phyloP scores from a whole-genome alignment of 2,888 invertebrate species.

The Deroplatys truncata region DNA sequence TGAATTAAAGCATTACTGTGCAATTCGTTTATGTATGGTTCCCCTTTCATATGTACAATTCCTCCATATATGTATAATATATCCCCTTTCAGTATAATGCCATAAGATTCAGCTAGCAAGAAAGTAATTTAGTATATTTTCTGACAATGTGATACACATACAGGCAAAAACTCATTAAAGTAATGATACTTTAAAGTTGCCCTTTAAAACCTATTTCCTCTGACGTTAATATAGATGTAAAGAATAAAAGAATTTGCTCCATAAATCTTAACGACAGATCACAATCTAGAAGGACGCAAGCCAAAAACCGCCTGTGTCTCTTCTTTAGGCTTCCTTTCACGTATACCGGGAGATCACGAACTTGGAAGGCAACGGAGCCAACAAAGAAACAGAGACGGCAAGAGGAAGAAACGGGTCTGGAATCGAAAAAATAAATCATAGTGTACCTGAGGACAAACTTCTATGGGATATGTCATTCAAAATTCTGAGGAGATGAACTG shows the following conservation, averaged over 20 bases:
- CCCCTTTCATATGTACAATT: too few relatives aligned
- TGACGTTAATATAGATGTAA: not conserved
- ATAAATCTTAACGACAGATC: not conserved
- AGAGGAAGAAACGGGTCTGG: not conserved
- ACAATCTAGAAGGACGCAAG: not conserved
- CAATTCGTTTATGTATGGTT: too few relatives aligned
- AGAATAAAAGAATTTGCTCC: not conserved
- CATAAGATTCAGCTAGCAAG: too few relatives aligned
- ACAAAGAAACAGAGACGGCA: not conserved
- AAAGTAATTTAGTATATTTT: too few relatives aligned
- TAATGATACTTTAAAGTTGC: too few relatives aligned
- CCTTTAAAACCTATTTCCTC: too few relatives aligned
- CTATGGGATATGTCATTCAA: not conserved
- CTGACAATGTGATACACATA: too few relatives aligned
- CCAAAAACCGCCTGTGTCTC: not conserved
- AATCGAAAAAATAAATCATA: not conserved
- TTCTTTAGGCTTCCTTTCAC: not conserved
- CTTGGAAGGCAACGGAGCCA: not conserved
- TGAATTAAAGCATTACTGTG: too few relatives aligned
- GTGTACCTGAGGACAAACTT: not conserved
- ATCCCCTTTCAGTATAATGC: too few relatives aligned
- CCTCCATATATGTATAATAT: too few relatives aligned
- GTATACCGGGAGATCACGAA: not conserved
- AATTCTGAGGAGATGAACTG: not conserved
- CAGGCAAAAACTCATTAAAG: too few relatives aligned